These are phyloP conservation scores for Mycalesis mineus DNA, from an alignment of 2,888 invertebrate species.

Conservation along the genomic window DNA sequence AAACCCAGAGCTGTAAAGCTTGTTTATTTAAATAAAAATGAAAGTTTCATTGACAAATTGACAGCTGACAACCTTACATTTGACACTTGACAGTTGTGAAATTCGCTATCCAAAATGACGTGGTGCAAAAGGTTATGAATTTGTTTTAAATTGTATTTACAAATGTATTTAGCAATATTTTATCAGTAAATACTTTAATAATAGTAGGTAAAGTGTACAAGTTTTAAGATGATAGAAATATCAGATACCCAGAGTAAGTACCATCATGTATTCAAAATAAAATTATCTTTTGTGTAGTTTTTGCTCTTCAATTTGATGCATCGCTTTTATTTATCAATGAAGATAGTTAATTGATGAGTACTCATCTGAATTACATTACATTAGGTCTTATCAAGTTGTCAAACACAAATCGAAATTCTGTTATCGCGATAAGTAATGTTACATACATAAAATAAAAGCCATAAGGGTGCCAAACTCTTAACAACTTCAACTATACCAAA, in stretches of 20 bases:
- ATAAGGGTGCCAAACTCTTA: too few relatives aligned
- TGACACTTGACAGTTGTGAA: constrained; percentile 31
- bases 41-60: too few relatives aligned
- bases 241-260: constrained; percentile 90
- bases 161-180: constrained; percentile 38
- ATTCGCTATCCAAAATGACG: constrained; percentile 58
- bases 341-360: neutral
- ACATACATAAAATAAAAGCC: too few relatives aligned
- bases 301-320: constrained; percentile 8
- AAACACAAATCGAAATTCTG: too few relatives aligned
- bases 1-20: too few relatives aligned
- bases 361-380: too few relatives aligned
- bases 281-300: neutral
- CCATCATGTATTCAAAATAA: constrained; percentile 15
- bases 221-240: constrained; percentile 86
- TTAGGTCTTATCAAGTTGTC: too few relatives aligned
- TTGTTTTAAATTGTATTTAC: constrained; percentile 50
- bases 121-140: constrained; percentile 59
- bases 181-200: constrained; percentile 24
- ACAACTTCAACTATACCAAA: too few relatives aligned
- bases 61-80: neutral
- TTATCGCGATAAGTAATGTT: too few relatives aligned
- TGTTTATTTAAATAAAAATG: too few relatives aligned
- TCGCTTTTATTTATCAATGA: constrained; percentile 26
- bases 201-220: constrained; percentile 28